phyloP scores from a whole-genome alignment of 1,140 invertebrate species.

The Achatina immaculata region DNA sequence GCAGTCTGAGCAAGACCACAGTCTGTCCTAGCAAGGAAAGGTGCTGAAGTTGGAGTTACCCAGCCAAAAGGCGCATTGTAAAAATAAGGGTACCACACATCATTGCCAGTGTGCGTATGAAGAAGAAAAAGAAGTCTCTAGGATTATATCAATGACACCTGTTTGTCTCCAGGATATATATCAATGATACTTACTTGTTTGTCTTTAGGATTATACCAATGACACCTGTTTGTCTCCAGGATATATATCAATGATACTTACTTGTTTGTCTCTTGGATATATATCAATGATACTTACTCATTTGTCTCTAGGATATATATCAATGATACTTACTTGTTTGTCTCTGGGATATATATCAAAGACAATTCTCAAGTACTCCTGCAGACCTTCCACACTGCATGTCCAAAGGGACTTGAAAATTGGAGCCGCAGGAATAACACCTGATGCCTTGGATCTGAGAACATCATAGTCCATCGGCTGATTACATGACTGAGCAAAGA shows the following conservation, averaged over 20 bases:
- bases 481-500: conserved; percentile 89
- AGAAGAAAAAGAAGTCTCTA: too few species aligned
- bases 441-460: conserved; percentile 72
- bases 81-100: too few species aligned
- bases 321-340: conserved; percentile 79
- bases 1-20: too few species aligned
- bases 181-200: neutral
- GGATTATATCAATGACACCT: conserved; percentile 11
- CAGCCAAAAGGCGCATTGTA: too few species aligned
- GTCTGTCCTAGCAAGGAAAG: too few species aligned
- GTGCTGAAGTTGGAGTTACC: too few species aligned
- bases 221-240: too few species aligned
- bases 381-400: conserved; percentile 90
- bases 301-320: too few species aligned
- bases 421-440: conserved; percentile 80
- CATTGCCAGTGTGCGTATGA: too few species aligned
- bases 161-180: neutral
- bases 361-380: conserved; percentile 95
- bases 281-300: too few species aligned
- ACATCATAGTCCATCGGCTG: conserved; percentile 91
- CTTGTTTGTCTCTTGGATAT: too few species aligned
- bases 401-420: conserved; percentile 95
- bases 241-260: too few species aligned
- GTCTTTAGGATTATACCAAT: neutral
- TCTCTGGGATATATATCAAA: conserved; percentile 94